Percentiles rank a stretch among this genome's conserved stretches.
phyloP scores from a whole-genome alignment of 1,140 invertebrate genomes.

The Orius laevigatus region DNA sequence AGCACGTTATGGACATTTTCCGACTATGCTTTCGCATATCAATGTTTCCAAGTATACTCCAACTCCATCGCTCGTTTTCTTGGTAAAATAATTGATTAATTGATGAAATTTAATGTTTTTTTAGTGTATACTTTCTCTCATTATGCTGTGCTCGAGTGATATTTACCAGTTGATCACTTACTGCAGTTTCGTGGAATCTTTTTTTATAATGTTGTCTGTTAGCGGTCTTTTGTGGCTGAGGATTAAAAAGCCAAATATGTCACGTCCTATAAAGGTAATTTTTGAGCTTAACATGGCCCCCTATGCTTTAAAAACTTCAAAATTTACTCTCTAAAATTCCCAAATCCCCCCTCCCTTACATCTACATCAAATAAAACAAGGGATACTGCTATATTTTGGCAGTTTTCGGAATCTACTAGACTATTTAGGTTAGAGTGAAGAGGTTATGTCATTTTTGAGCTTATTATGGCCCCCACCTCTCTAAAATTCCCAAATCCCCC shows the following conservation, averaged over 20 bases:
- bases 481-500: too few relatives aligned
- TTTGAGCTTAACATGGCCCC: too few relatives aligned
- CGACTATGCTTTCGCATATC: conserved; percentile 65
- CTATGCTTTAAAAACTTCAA: too few relatives aligned
- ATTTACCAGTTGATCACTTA: conserved; percentile 86
- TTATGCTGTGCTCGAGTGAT: conserved; percentile 73
- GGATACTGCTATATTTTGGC: too few relatives aligned
- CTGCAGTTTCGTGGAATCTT: conserved; percentile 80
- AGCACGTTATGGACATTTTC: conserved; percentile 78
- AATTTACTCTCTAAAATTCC: too few relatives aligned
- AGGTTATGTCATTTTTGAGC: too few relatives aligned
- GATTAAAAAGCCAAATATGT: conserved; percentile 59
- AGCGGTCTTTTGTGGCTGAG: conserved; percentile 73
- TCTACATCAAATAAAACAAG: too few relatives aligned
- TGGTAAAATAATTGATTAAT: conserved; percentile 36
- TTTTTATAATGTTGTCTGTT: conserved; percentile 80
- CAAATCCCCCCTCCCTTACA: too few relatives aligned
- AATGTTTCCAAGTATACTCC: conserved; percentile 68
- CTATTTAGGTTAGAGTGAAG: too few relatives aligned
- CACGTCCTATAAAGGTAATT: conserved; percentile 72
- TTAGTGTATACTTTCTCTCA: conserved; percentile 61
- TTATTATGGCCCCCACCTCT: too few relatives aligned
- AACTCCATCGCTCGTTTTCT: conserved; percentile 64
- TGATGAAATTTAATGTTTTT: conserved; percentile 27
- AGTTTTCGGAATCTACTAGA: too few relatives aligned